Evolutionary conservation across 2,888 invertebrate species (phyloP).

Genomic region (Vesta saturnalis): DNA sequence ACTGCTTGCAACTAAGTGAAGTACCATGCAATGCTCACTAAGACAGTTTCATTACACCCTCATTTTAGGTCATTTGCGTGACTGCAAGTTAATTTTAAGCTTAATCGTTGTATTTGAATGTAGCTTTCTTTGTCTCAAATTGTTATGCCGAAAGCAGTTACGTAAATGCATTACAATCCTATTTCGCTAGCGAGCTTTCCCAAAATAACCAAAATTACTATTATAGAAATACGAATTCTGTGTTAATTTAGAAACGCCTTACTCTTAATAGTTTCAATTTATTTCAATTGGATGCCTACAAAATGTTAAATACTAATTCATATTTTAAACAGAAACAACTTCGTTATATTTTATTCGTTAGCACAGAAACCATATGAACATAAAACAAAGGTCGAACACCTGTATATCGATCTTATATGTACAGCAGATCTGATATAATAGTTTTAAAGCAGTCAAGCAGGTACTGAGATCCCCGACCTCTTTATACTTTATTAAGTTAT

Average conservation of each 20-base stretch:
- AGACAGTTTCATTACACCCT: slow-evolving; percentile 11
- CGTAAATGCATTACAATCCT: too few relatives aligned
- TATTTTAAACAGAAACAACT: slow-evolving; percentile 8
- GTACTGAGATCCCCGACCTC: slow-evolving; percentile 13
- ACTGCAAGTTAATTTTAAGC: background rate
- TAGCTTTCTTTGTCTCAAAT: background rate
- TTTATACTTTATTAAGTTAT: slow-evolving; percentile 14
- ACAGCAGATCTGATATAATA: slow-evolving; percentile 15
- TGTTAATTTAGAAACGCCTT: too few relatives aligned
- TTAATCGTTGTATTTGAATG: background rate
- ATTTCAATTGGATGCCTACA: background rate
- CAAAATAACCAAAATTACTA: background rate
- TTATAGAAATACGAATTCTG: background rate
- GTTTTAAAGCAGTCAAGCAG: slow-evolving; percentile 15
- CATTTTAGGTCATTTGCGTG: slow-evolving; percentile 4
- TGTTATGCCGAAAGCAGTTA: too few relatives aligned
- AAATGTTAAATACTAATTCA: slow-evolving; percentile 9
- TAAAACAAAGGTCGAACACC: slow-evolving; percentile 21
- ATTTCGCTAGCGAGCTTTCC: too few relatives aligned
- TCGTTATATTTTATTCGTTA: slow-evolving; percentile 15
- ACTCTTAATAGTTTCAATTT: background rate
- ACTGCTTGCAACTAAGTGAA: background rate
- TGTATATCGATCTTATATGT: slow-evolving; percentile 16
- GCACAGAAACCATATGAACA: slow-evolving; percentile 14
- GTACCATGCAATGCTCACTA: background rate